These are phyloP conservation scores for Dinomys branickii DNA, from an alignment of 2,113 vertebrate species.

Conservation along the genomic window DNA sequence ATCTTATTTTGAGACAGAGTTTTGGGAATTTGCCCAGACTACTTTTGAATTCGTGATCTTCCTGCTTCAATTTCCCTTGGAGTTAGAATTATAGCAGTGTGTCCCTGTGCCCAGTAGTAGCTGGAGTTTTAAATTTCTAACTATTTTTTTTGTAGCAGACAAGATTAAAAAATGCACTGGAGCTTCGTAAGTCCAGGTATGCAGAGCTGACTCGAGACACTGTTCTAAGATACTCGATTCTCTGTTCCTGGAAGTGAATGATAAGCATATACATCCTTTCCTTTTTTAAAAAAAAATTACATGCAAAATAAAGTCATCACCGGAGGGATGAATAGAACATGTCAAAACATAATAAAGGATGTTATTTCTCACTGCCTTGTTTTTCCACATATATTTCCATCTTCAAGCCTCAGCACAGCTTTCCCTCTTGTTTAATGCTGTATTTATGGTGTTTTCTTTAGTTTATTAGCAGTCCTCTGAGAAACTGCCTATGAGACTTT, in stretches of 20 bases:
- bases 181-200: not conserved
- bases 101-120: not conserved
- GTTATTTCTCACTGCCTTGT: conserved; percentile 15
- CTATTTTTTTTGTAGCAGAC: conserved; percentile 39
- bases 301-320: conserved; percentile 32
- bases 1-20: not conserved
- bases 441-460: conserved; percentile 51
- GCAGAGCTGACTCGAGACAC: not conserved
- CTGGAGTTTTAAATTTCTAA: conserved; percentile 25
- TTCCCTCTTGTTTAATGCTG: conserved; percentile 64
- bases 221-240: not conserved
- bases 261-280: not conserved
- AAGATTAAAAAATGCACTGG: not conserved
- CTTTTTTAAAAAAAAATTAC: not conserved
- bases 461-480: conserved; percentile 61
- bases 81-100: not conserved
- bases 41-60: not conserved
- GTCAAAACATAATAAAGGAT: not conserved
- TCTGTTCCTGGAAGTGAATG: not conserved
- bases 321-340: conserved; percentile 8
- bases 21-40: not conserved
- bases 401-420: conserved; percentile 56
- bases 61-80: not conserved
- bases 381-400: conserved; percentile 18
- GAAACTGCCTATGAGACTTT: conserved; percentile 41